Evolutionary conservation across 2,113 vertebrate species (phyloP).

Genomic region (Rana temporaria): DNA sequence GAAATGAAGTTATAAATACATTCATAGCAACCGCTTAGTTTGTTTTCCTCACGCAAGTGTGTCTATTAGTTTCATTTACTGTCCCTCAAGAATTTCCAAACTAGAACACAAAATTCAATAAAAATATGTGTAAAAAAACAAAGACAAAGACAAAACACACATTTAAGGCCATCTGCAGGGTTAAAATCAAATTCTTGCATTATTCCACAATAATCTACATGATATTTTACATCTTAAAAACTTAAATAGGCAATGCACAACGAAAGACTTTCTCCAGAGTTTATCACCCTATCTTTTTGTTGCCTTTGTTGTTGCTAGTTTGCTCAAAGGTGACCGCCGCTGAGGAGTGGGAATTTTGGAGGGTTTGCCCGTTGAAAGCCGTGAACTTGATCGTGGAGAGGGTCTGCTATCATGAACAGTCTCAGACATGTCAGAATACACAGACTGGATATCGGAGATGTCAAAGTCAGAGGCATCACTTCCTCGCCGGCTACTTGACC

Average conservation of each 20-base stretch:
- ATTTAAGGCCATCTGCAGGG: constrained; percentile 89
- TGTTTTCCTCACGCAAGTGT: constrained; percentile 77
- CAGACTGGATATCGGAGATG: constrained; percentile 98
- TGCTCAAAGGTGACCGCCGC: constrained; percentile 85
- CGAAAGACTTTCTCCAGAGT: constrained; percentile 66
- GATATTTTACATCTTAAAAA: constrained; percentile 97
- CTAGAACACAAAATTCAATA: constrained; percentile 79
- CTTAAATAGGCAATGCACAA: constrained; percentile 88
- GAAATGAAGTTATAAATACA: constrained; percentile 84
- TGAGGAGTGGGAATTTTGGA: constrained; percentile 97
- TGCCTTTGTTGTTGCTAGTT: constrained; percentile 79
- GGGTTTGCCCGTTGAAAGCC: constrained; percentile 83
- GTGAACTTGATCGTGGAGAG: constrained; percentile 81
- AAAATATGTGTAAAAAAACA: constrained; percentile 93
- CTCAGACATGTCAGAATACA: constrained; percentile 91
- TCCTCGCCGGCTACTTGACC: constrained; percentile 92
- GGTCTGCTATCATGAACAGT: constrained; percentile 80
- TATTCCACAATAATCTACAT: constrained; percentile 92
- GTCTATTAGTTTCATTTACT: constrained; percentile 81
- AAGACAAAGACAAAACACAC: constrained; percentile 84
- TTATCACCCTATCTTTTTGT: constrained; percentile 91
- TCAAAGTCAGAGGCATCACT: constrained; percentile 98
- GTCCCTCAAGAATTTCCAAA: constrained; percentile 72
- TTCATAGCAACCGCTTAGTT: constrained; percentile 81
- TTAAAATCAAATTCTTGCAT: constrained; percentile 87